phyloP scores from a whole-genome alignment of 2,888 invertebrate species.

The Ormyrus thymus region DNA sequence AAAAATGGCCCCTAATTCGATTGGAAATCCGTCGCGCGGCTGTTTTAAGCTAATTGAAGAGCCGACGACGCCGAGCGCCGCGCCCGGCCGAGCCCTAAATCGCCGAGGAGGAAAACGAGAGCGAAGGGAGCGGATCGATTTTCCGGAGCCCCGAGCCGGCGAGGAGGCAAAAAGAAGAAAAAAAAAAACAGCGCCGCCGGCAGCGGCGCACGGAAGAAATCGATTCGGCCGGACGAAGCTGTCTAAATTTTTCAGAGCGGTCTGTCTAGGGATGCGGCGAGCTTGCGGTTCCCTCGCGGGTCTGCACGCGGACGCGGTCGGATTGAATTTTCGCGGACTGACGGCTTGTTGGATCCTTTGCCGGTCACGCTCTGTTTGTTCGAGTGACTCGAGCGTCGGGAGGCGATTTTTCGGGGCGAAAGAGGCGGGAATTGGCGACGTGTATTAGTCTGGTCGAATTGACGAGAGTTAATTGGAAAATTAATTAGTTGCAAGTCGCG shows the following conservation, averaged over 20 bases:
- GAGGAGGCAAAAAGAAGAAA: too few relatives aligned
- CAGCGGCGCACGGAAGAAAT: background rate
- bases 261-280: background rate
- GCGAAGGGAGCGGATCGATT: too few relatives aligned
- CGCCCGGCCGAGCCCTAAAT: conserved; percentile 5
- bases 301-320: too few relatives aligned
- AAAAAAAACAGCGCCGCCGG: too few relatives aligned
- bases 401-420: background rate
- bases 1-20: too few relatives aligned
- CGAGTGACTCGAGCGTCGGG: background rate
- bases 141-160: too few relatives aligned
- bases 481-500: too few relatives aligned
- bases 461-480: too few relatives aligned
- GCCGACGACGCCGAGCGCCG: background rate
- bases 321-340: background rate
- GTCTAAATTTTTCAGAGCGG: background rate
- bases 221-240: background rate
- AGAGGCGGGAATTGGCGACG: background rate
- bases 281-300: background rate
- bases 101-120: background rate
- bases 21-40: too few relatives aligned
- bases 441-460: too few relatives aligned
- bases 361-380: background rate
- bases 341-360: background rate
- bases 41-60: background rate